A percentile compares a stretch with the other conserved stretches of the same genome.
These are phyloP conservation scores for Stomorhina lunata DNA, from an alignment of 2,888 invertebrate genomes.

Conservation along the genomic window DNA sequence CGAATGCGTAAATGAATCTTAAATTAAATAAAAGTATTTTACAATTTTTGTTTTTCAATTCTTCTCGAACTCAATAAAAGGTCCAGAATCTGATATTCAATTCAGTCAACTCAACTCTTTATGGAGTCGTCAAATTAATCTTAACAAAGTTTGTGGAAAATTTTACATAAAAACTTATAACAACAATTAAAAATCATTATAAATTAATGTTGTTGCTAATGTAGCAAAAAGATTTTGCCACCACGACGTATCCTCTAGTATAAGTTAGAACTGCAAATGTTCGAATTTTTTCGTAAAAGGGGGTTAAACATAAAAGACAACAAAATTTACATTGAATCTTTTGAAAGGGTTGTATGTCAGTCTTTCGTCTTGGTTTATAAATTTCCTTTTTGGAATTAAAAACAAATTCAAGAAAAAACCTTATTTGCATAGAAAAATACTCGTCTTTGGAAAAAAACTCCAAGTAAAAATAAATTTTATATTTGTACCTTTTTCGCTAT, in stretches of 20 bases:
- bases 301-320: slow-evolving; percentile 62
- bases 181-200: slow-evolving; percentile 67
- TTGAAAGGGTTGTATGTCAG: slow-evolving; percentile 40
- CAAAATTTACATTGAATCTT: slow-evolving; percentile 8
- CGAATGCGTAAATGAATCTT: slow-evolving; percentile 30
- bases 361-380: neutral
- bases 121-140: slow-evolving; percentile 17
- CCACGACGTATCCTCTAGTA: neutral
- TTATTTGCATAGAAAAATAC: slow-evolving; percentile 75
- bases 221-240: slow-evolving; percentile 27
- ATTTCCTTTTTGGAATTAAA: slow-evolving; percentile 8
- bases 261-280: slow-evolving; percentile 12
- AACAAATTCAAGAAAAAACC: slow-evolving; percentile 43
- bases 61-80: neutral
- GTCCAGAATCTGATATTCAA: neutral
- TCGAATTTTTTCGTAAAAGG: slow-evolving; percentile 19
- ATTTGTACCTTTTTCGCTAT: slow-evolving; percentile 20
- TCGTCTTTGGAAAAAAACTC: slow-evolving; percentile 9
- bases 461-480: neutral
- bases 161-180: slow-evolving; percentile 42
- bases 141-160: slow-evolving; percentile 43
- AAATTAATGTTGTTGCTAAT: slow-evolving; percentile 68
- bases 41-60: neutral
- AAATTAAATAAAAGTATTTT: slow-evolving; percentile 48
- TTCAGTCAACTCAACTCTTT: neutral